phyloP scores from a whole-genome alignment of 2,797 vertebrate species.

The Staurois parvus region DNA sequence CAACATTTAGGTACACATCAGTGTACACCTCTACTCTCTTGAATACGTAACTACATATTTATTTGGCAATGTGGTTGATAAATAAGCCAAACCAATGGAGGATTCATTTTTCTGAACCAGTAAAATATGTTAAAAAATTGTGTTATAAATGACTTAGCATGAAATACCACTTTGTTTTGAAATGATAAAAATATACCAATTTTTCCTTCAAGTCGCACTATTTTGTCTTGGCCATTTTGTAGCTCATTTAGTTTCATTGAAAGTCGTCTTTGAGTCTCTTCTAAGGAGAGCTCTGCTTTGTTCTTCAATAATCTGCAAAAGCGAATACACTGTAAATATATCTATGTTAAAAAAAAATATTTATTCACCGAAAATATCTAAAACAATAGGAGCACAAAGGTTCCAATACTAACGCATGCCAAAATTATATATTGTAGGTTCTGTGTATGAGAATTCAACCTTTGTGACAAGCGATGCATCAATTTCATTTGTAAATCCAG shows the following conservation, averaged over 20 bases:
- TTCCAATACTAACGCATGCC: too few species aligned
- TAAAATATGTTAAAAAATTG: too few species aligned
- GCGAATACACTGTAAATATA: slow-evolving; percentile 46
- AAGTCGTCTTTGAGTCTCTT: slow-evolving; percentile 76
- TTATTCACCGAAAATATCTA: neutral
- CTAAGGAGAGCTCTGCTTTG: slow-evolving; percentile 76
- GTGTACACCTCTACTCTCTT: too few species aligned
- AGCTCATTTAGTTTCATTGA: slow-evolving; percentile 78
- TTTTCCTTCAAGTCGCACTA: slow-evolving; percentile 77
- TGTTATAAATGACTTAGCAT: too few species aligned
- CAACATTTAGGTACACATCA: too few species aligned
- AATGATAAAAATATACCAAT: slow-evolving; percentile 73
- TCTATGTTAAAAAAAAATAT: neutral
- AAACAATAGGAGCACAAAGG: neutral
- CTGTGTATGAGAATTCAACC: neutral
- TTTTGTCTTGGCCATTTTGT: slow-evolving; percentile 78
- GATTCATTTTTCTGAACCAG: too few species aligned
- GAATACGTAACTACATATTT: too few species aligned
- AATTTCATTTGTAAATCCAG: neutral
- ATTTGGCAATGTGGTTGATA: too few species aligned
- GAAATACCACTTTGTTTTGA: neutral
- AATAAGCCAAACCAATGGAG: too few species aligned
- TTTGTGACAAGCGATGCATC: neutral
- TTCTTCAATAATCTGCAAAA: slow-evolving; percentile 77
- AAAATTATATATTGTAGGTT: too few species aligned